Base-by-base conservation (phyloP, 2,888 invertebrate species). In the Apotomis turbidana region DNA sequence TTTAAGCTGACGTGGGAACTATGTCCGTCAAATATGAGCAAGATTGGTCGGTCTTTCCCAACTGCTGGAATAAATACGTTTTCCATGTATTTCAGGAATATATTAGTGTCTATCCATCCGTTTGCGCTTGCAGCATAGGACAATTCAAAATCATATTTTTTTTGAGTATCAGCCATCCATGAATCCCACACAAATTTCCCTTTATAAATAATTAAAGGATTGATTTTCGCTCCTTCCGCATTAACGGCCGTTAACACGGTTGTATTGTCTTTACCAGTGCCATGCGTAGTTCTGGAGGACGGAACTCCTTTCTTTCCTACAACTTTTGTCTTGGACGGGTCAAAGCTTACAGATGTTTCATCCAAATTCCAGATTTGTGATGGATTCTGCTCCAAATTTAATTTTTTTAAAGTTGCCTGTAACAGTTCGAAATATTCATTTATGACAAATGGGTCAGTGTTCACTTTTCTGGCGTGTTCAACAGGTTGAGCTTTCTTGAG, bases 61-160 rank as follows among this genome's bases (percentile, higher is more conserved):
- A 15, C 15, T 15, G 15, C 15, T 15, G 15, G 15, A 15, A 15
- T 15, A 15, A 15, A 15, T 15, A 15, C 15, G 0, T 15, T 15
- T 15, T 15, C 15, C 15, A 15, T 15, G 15, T 15, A 15, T 1
- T 15, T 15, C 15, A 15, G 15, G 15, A 15, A 15, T 15, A 15
- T 15, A 15, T 15, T 15, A 15, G 15, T 15, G 15, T 0, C 15
- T 15, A 15, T 15, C 15, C 15, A 15, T 15, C 15, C 15, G 15
- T 15, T 15, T 15, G 15, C 15, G 15, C 15, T 15, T 15, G 15
- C 0, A 15, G 15, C 15, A 15, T 15, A 77, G 13, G 69, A 41
- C 49, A 70, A 5, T 54, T 81, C 78, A 71, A 81, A 80, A 72
- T 80, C 76, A 64, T 79, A 76, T 10, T 78, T 68, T 36, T 74